These are phyloP conservation scores for Acrocephalus scirpaceus DNA, from an alignment of 2,797 vertebrate genomes.

Conservation along the genomic window DNA sequence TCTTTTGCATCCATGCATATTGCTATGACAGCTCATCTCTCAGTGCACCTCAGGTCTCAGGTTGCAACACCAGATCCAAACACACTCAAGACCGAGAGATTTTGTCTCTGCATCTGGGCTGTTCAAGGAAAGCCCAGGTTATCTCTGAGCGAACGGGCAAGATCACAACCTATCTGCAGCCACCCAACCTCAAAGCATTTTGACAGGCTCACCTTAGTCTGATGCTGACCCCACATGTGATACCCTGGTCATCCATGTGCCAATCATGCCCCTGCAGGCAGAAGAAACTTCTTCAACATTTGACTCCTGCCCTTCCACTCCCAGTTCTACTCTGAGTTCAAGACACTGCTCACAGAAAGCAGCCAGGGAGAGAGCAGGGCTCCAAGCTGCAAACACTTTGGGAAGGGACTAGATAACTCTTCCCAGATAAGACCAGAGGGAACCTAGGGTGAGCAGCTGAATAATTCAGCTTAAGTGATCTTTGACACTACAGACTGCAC, in stretches of 20 bases:
- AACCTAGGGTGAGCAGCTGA: background rate
- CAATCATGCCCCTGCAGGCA: background rate
- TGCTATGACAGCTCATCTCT: background rate
- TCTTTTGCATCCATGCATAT: background rate
- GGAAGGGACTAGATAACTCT: background rate
- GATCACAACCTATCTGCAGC: background rate
- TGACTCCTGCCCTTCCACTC: background rate
- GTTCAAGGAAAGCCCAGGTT: background rate
- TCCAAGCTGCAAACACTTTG: background rate
- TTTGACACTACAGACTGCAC: background rate
- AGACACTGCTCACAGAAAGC: background rate
- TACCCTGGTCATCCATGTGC: background rate
- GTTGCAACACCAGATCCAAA: background rate
- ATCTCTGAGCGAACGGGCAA: background rate
- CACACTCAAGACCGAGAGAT: background rate
- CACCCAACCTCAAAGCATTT: background rate
- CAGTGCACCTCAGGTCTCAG: background rate
- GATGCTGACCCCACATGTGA: background rate
- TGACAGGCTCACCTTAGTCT: background rate
- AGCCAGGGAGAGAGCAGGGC: background rate
- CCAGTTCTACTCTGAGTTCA: background rate
- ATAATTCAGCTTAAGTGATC: background rate
- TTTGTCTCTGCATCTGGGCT: background rate
- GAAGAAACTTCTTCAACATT: background rate
- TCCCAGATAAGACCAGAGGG: background rate